Evolutionary conservation across 2,113 vertebrate species (phyloP).

Genomic region (Xenopus laevis): DNA sequence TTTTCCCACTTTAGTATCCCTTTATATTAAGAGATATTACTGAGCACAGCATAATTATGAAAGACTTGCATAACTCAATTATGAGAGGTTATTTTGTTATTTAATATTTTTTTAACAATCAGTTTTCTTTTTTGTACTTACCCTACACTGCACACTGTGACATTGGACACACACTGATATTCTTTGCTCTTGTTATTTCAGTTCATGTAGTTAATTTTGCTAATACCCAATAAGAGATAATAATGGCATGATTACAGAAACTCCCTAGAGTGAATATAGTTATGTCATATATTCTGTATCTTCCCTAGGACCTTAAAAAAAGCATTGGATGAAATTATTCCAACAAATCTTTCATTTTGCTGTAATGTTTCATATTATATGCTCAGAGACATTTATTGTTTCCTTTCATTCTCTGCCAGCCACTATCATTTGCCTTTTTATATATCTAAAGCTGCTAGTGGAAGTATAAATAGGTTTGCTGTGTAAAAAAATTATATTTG

Average conservation of each 20-base stretch:
- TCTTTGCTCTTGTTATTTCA: not conserved
- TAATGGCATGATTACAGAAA: conserved; percentile 16
- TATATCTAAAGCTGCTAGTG: conserved; percentile 54
- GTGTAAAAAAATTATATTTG: conserved; percentile 51
- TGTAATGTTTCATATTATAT: conserved; percentile 32
- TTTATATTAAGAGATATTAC: too few species aligned
- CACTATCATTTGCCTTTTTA: conserved; percentile 61
- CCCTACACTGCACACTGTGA: not conserved
- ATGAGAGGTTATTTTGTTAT: too few species aligned
- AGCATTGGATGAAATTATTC: conserved; percentile 25
- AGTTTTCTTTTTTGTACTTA: not conserved
- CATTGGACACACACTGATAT: not conserved
- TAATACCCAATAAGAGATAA: conserved; percentile 24
- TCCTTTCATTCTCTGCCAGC: conserved; percentile 49
- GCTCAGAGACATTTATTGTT: conserved; percentile 25
- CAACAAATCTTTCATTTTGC: conserved; percentile 21
- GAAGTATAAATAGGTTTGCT: conserved; percentile 57
- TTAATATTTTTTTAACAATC: too few species aligned
- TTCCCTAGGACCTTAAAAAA: conserved; percentile 13
- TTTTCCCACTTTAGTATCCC: too few species aligned
- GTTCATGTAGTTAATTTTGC: conserved; percentile 23
- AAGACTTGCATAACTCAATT: too few species aligned
- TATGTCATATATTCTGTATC: conserved; percentile 14
- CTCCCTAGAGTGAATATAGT: conserved; percentile 14
- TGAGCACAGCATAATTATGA: too few species aligned